Evolutionary conservation across 2,888 invertebrate species (phyloP).

Genomic region (Arrhopalites spinosus): DNA sequence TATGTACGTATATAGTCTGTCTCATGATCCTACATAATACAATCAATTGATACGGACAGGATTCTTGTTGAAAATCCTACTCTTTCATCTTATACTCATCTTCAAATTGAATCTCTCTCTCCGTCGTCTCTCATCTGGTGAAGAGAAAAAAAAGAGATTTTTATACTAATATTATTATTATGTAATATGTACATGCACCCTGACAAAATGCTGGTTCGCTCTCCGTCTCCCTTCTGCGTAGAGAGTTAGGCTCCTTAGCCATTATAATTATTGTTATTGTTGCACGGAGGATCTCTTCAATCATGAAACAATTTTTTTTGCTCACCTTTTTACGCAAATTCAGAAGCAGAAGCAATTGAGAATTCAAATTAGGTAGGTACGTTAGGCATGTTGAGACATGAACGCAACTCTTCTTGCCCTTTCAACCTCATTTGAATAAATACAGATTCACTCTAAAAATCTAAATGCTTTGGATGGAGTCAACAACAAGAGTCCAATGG

Average conservation of each 20-base stretch:
- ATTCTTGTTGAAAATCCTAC: neutral
- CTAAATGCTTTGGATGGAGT: neutral
- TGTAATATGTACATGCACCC: neutral
- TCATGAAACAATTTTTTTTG: constrained; percentile 23
- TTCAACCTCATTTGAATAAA: constrained; percentile 24
- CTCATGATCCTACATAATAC: neutral
- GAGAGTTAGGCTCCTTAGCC: constrained; percentile 1
- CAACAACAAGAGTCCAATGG: neutral
- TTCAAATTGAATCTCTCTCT: too few relatives aligned
- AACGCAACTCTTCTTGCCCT: constrained; percentile 18
- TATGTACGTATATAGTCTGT: neutral
- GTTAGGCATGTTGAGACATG: neutral
- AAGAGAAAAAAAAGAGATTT: too few relatives aligned
- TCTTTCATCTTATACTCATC: neutral
- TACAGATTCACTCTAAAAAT: constrained; percentile 11
- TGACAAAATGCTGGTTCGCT: neutral
- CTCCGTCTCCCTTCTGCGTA: neutral
- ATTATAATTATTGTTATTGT: constrained; percentile 27
- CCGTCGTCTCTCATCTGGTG: neutral
- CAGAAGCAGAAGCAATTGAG: neutral
- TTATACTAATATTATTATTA: neutral
- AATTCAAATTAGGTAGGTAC: constrained; percentile 16
- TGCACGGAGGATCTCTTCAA: constrained; percentile 5
- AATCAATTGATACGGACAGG: neutral
- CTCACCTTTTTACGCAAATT: constrained; percentile 27